A percentile compares a stretch with the other conserved stretches of the same genome.
Conservation (phyloP, 2,888 invertebrate species). For the Hydrotaea cyrtoneurina region DNA sequence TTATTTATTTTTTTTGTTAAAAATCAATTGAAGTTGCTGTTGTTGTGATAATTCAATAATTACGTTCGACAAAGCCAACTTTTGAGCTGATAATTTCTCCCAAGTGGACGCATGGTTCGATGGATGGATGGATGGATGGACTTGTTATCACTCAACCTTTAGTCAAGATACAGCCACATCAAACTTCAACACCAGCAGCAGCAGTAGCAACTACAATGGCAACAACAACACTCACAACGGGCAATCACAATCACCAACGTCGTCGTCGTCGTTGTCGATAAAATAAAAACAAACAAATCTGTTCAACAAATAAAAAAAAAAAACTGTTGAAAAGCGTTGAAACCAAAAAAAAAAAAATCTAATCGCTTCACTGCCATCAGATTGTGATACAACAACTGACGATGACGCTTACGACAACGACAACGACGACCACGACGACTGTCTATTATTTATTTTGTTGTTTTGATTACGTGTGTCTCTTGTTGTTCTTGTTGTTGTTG, state of each 20-base stretch:
- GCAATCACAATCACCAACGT: not conserved
- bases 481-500: too few relatives aligned
- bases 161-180: not conserved
- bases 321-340: constrained; percentile 26
- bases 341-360: constrained; percentile 18
- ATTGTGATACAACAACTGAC: not conserved
- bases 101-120: not conserved
- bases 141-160: not conserved
- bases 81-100: not conserved
- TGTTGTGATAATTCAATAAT: not conserved
- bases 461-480: not conserved
- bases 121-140: not conserved
- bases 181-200: not conserved
- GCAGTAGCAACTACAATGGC: not conserved
- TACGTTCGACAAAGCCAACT: not conserved
- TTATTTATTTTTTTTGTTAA: not conserved
- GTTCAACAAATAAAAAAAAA: too few relatives aligned
- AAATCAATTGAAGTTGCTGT: not conserved
- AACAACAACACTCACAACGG: not conserved
- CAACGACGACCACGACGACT: not conserved
- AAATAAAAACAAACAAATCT: not conserved
- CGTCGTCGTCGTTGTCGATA: not conserved
- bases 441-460: not conserved
- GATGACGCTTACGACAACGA: not conserved
- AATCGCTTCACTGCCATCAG: not conserved